Evolutionary conservation across 1,140 invertebrate species (phyloP).

Genomic region (Tetragnatha versicolor): DNA sequence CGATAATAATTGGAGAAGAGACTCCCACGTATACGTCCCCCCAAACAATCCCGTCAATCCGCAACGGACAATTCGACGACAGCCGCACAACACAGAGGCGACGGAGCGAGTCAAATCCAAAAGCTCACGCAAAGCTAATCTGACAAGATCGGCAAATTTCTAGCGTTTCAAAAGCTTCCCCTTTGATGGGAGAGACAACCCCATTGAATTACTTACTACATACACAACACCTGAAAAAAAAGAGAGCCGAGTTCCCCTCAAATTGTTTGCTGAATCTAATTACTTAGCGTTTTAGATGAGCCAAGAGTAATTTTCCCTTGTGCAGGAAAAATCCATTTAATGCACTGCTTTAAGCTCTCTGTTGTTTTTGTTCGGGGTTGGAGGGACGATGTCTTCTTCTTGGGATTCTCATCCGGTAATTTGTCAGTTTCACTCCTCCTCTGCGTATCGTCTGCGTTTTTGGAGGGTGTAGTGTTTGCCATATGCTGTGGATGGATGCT

Average conservation of each 20-base stretch:
- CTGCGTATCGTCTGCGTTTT: neutral
- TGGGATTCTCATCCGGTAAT: conserved; percentile 31
- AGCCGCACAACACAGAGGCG: neutral
- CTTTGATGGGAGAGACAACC: neutral
- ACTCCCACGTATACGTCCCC: no score
- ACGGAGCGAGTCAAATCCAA: conserved; percentile 18
- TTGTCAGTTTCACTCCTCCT: neutral
- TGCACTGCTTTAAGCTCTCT: conserved; percentile 7
- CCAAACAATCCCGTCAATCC: no score
- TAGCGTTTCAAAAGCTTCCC: conserved; percentile 14
- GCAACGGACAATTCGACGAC: conserved; percentile 17
- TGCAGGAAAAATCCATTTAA: conserved; percentile 36
- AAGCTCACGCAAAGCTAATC: conserved; percentile 18
- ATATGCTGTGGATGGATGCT: conserved; percentile 10
- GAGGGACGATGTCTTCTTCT: neutral
- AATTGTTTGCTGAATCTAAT: conserved; percentile 48
- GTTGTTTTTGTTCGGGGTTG: neutral
- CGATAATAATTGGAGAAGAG: no score
- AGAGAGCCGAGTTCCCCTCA: neutral
- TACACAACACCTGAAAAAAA: neutral
- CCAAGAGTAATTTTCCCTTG: conserved; percentile 18
- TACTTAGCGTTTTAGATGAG: conserved; percentile 40
- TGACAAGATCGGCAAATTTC: conserved; percentile 24
- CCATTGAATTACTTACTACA: no score
- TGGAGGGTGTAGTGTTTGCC: conserved; percentile 17